These are phyloP conservation scores for Spodoptera frugiperda DNA, from an alignment of 1,140 invertebrate genomes.

Conservation along the genomic window DNA sequence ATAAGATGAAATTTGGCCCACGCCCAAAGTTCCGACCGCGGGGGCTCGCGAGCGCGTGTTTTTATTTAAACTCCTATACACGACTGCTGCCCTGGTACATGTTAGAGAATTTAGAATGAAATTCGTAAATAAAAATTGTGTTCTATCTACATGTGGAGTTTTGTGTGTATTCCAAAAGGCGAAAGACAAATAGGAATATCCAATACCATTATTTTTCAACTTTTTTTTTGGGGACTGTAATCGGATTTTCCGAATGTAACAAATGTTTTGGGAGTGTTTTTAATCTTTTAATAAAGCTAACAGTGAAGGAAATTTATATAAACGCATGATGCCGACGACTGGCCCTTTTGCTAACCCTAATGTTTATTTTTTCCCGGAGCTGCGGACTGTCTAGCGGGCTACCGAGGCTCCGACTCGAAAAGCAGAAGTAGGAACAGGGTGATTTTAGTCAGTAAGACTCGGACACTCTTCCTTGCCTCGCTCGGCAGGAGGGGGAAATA, in stretches of 20 bases:
- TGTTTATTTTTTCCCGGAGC: no score
- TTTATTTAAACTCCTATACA: conserved; percentile 31
- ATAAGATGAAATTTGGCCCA: conserved; percentile 46
- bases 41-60: conserved; percentile 21
- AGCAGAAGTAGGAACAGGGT: no score
- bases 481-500: no score
- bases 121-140: conserved; percentile 22
- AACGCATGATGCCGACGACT: no score
- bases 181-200: neutral
- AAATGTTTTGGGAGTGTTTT: neutral
- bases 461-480: no score
- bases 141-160: neutral
- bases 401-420: no score
- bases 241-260: neutral
- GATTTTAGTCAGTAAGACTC: no score
- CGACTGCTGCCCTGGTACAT: neutral
- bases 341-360: no score
- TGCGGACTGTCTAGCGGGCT: no score
- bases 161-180: neutral
- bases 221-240: neutral
- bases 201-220: neutral
- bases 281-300: no score
- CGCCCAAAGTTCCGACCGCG: conserved; percentile 31
- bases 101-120: conserved; percentile 34
- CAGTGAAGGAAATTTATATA: no score